Base-by-base conservation (phyloP, 2,797 vertebrate genomes). In the Phoebastria nigripes region DNA sequence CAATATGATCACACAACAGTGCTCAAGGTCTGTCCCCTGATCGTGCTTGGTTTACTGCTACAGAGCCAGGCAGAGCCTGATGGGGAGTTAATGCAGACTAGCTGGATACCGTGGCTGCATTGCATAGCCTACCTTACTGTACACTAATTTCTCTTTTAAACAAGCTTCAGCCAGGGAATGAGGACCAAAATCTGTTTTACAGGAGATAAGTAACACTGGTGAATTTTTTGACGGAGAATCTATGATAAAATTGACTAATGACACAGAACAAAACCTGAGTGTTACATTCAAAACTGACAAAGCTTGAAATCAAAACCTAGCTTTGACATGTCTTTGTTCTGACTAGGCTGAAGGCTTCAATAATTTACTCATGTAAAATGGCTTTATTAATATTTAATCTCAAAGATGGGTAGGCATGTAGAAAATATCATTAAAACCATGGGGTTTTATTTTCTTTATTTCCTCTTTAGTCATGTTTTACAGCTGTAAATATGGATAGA, bases 321-420 rank as follows among this genome's bases (percentile, higher is more conserved):
- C 66, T 91, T 62, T 94, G 90, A 89, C 63, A 74, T 12, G 20
- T 61, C 71, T 87, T 93, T 84, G 63, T 78, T 94, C 83, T 92
- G 78, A 71, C 49, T 90, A 42, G 37, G 24, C 83, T 95, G 78
- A 87, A 89, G 9, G 49, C 47, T 93, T 96, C 74, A 95, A 96
- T 94, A 95, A 94, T 93, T 96, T 74, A 94, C 41, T 56, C 22
- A 46, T 54, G 44, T 89, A 91, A 92, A 94, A 82, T 93, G 71
- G 11, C 59, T 85, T 87, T 87, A 92, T 92, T 92, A 94, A 96
- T 87, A 93, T 92, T 94, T 82, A 95, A 91, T 74, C 39, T 80
- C 49, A 73, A 94, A 93, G 37, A 87, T 47, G 21, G 16, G 25
- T 71, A 82, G 19, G 69, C 59, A 80, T 71, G 71, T 87, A 89